phyloP scores from a whole-genome alignment of 2,797 vertebrate genomes.

The Poecile montanus region DNA sequence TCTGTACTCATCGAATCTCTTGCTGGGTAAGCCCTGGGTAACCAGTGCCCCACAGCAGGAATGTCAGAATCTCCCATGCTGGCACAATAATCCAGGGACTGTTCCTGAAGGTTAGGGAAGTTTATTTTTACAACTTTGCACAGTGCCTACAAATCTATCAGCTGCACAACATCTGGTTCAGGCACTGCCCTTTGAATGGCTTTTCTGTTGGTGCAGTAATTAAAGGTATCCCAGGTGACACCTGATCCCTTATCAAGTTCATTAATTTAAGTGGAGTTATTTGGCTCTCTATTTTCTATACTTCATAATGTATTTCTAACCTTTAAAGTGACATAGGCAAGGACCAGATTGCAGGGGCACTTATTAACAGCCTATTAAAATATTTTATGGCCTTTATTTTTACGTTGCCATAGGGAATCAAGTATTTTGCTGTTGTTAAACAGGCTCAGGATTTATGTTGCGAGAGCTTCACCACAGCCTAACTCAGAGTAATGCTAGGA shows the following conservation, averaged over 20 bases:
- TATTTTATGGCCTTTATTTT: slow-evolving; percentile 68
- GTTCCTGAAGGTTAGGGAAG: slow-evolving; percentile 43
- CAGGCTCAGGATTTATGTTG: slow-evolving; percentile 53
- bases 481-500: background rate
- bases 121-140: slow-evolving; percentile 61
- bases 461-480: slow-evolving; percentile 23
- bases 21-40: background rate
- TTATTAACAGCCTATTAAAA: slow-evolving; percentile 71
- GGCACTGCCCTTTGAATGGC: slow-evolving; percentile 52
- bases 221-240: slow-evolving; percentile 69
- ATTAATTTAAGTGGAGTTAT: slow-evolving; percentile 67
- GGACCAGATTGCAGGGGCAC: slow-evolving; percentile 38
- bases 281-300: slow-evolving; percentile 55
- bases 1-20: background rate
- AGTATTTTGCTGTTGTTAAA: slow-evolving; percentile 53
- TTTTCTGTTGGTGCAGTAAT: slow-evolving; percentile 70
- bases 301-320: slow-evolving; percentile 68
- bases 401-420: slow-evolving; percentile 42
- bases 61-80: background rate
- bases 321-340: slow-evolving; percentile 69
- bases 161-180: slow-evolving; percentile 44
- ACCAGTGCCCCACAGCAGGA: background rate
- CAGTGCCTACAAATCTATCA: slow-evolving; percentile 54
- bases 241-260: slow-evolving; percentile 67
- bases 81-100: slow-evolving; percentile 39